These are phyloP conservation scores for Planiliza haematocheilus DNA, from an alignment of 2,113 vertebrate species.

Conservation along the genomic window DNA sequence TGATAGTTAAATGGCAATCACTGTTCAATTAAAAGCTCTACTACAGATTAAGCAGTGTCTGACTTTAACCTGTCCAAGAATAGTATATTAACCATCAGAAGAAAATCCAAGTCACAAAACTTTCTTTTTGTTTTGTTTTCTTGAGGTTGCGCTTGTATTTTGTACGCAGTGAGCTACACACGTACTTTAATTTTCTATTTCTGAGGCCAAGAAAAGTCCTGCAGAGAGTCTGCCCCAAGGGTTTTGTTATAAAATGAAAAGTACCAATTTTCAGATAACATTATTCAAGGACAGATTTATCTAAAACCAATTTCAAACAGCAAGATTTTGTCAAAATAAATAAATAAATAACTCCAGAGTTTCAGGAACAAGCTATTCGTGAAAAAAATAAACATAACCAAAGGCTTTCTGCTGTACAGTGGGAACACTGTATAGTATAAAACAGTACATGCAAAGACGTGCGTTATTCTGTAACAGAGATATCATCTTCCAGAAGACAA, in stretches of 20 bases:
- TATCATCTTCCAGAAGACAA: conserved; percentile 26
- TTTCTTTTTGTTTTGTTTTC: background rate
- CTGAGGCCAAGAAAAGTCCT: background rate
- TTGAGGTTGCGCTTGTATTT: background rate
- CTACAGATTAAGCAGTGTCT: no score
- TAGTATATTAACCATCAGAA: no score
- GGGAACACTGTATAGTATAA: background rate
- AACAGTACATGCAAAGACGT: background rate
- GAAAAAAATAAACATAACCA: background rate
- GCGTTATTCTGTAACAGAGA: background rate
- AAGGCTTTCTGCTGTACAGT: background rate
- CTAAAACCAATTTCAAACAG: background rate
- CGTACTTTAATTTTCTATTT: no score
- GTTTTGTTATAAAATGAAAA: background rate
- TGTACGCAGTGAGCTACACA: no score
- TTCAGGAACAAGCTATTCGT: background rate
- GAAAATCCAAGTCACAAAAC: no score
- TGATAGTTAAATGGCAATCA: background rate
- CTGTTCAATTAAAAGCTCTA: background rate
- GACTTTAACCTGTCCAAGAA: background rate
- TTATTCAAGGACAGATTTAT: background rate
- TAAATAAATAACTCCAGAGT: background rate
- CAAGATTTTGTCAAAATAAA: background rate
- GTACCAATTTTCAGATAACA: background rate
- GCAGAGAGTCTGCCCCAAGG: background rate